These are phyloP conservation scores for Hypomecis atomaria DNA, from an alignment of 2,888 invertebrate species.

Conservation along the genomic window DNA sequence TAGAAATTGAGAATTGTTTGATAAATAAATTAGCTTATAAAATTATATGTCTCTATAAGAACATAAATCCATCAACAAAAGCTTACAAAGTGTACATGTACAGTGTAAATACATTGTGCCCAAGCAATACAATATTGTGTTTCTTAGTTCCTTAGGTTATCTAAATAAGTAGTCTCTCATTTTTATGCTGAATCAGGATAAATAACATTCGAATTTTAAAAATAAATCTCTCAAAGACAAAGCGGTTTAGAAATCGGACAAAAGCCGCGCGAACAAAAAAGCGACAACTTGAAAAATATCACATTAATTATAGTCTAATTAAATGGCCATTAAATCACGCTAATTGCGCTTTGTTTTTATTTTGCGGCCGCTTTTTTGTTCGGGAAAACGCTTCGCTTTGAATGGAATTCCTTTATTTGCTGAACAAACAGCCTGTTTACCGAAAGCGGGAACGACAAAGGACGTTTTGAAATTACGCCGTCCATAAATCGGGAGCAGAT, in stretches of 20 bases:
- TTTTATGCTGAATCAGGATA: background rate
- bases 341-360: constrained; percentile 83
- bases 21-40: too few species aligned
- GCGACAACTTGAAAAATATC: constrained; percentile 66
- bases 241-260: constrained; percentile 43
- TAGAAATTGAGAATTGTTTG: too few species aligned
- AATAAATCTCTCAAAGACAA: constrained; percentile 43
- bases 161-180: background rate
- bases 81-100: too few species aligned
- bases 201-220: constrained; percentile 32
- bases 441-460: constrained; percentile 75
- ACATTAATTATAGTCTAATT: constrained; percentile 79
- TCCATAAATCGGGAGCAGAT: constrained; percentile 67
- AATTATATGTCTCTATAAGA: too few species aligned
- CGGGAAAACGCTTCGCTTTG: constrained; percentile 60
- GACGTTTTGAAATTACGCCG: constrained; percentile 77
- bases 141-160: too few species aligned
- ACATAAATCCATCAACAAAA: too few species aligned
- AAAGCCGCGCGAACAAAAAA: constrained; percentile 46
- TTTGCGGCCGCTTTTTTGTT: constrained; percentile 69
- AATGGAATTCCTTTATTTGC: constrained; percentile 82
- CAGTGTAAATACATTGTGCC: too few species aligned
- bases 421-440: constrained; percentile 76
- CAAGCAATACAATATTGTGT: too few species aligned
- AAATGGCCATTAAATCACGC: constrained; percentile 82